Conservation (phyloP, 2,797 vertebrate species). For the Chrosomus eos region DNA sequence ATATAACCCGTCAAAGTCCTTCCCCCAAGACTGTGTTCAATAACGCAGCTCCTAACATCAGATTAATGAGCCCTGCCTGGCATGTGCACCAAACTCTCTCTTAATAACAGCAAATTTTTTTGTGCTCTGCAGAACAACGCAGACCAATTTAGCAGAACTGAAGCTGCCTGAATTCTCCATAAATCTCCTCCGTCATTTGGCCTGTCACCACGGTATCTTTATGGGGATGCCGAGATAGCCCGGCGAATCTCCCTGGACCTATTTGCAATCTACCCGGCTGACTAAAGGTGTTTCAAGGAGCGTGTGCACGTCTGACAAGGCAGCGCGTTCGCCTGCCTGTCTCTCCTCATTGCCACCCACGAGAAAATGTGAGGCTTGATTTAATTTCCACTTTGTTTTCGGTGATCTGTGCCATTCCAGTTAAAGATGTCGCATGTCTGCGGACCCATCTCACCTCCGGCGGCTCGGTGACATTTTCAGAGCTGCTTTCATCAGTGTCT, state of each 20-base stretch:
- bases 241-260: constrained; percentile 21
- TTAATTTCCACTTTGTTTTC: constrained; percentile 50
- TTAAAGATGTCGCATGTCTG: constrained; percentile 44
- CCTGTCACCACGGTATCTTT: constrained; percentile 49
- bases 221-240: constrained; percentile 36
- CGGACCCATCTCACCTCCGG: constrained; percentile 37
- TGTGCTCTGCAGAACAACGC: constrained; percentile 56
- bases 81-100: constrained; percentile 63
- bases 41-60: constrained; percentile 64
- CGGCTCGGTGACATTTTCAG: constrained; percentile 56
- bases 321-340: neutral
- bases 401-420: constrained; percentile 47
- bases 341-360: constrained; percentile 21
- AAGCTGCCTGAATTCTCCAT: constrained; percentile 55
- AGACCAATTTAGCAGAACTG: constrained; percentile 65
- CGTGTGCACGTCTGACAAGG: constrained; percentile 16
- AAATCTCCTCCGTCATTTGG: constrained; percentile 60
- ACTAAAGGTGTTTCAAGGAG: constrained; percentile 43
- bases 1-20: constrained; percentile 52
- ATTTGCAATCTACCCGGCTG: constrained; percentile 54
- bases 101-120: constrained; percentile 62
- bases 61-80: constrained; percentile 63
- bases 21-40: constrained; percentile 55
- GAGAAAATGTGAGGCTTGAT: constrained; percentile 45
- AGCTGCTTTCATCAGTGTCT: constrained; percentile 52